Percentiles rank a stretch among this genome's conserved stretches.
These are phyloP conservation scores for Poecilia picta DNA, from an alignment of 2,797 vertebrate genomes.

Conservation along the genomic window DNA sequence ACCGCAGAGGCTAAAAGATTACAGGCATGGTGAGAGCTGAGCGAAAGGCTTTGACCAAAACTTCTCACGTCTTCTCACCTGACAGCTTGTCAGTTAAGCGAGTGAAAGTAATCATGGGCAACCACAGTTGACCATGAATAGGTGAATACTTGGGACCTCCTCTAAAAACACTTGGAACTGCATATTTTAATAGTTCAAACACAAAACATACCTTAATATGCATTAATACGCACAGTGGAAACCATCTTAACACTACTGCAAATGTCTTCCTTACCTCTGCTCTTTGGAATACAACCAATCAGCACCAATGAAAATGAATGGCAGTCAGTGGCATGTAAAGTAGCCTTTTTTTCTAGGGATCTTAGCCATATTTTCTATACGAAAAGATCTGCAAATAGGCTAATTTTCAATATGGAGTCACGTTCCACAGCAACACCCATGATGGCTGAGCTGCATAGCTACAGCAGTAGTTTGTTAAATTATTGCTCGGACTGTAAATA, in stretches of 20 bases:
- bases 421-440: too few species aligned
- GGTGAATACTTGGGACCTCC: not conserved
- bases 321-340: not conserved
- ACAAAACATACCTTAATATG: not conserved
- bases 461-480: not conserved
- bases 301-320: not conserved
- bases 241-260: not conserved
- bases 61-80: not conserved
- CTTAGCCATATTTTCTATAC: too few species aligned
- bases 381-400: too few species aligned
- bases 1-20: slow-evolving; percentile 52
- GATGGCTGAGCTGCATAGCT: not conserved
- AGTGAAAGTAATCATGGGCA: slow-evolving; percentile 3
- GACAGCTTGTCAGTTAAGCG: slow-evolving; percentile 3
- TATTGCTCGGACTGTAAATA: not conserved
- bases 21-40: slow-evolving; percentile 24
- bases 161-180: not conserved
- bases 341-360: too few species aligned
- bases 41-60: not conserved
- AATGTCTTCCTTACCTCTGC: not conserved
- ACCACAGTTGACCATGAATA: not conserved
- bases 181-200: not conserved
- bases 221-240: not conserved
- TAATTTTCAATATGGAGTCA: too few species aligned
- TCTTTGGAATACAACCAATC: not conserved